Evolutionary conservation across 2,797 vertebrate species (phyloP).

Genomic region (Discoglossus pictus): DNA sequence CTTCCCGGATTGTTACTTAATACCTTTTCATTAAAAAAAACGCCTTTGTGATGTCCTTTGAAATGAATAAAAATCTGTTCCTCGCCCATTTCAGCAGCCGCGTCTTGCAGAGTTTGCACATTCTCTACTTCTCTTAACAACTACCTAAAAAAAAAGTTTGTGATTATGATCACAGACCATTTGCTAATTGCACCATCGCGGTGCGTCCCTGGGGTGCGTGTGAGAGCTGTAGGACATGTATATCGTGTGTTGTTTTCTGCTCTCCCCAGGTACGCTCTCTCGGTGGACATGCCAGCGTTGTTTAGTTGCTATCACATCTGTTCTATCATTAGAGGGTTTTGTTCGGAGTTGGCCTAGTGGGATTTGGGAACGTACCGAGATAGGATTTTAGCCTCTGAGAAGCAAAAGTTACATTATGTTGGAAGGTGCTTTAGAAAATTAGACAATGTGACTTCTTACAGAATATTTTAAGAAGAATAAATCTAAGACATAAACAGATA

Average conservation of each 20-base stretch:
- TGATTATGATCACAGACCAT: slow-evolving; percentile 31
- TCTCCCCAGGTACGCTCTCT: slow-evolving; percentile 20
- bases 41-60: too few relatives aligned
- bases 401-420: neutral
- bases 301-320: slow-evolving; percentile 31
- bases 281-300: slow-evolving; percentile 6
- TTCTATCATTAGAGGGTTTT: slow-evolving; percentile 36
- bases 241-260: slow-evolving; percentile 34
- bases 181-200: slow-evolving; percentile 37
- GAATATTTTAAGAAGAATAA: too few relatives aligned
- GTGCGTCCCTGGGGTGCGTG: slow-evolving; percentile 5
- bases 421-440: neutral
- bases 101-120: too few relatives aligned
- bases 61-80: too few relatives aligned
- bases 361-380: too few relatives aligned
- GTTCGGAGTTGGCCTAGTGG: slow-evolving; percentile 1
- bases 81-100: too few relatives aligned
- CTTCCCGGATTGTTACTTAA: too few relatives aligned
- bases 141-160: too few relatives aligned
- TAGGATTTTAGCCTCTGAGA: neutral
- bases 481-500: too few relatives aligned
- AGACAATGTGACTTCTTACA: too few relatives aligned
- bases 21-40: too few relatives aligned
- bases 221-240: slow-evolving; percentile 13
- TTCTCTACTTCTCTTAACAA: too few relatives aligned